Percentiles rank a stretch among this genome's conserved stretches.
Evolutionary conservation across 2,888 invertebrate species (phyloP).

Genomic region (Trichacis sp.): DNA sequence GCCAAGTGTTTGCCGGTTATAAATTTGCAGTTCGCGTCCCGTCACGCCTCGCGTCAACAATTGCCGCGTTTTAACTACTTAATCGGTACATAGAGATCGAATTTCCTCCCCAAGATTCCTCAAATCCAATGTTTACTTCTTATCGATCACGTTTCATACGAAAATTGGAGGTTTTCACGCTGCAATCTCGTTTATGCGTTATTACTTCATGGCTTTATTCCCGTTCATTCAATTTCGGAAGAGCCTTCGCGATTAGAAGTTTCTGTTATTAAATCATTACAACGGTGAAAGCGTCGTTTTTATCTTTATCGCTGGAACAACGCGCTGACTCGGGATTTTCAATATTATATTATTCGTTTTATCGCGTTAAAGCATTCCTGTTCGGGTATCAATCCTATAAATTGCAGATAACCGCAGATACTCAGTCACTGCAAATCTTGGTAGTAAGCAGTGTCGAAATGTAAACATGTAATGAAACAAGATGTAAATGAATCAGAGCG

Average conservation of each 20-base stretch:
- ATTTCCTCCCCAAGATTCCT: not conserved
- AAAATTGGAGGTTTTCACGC: not conserved
- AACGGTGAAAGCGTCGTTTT: not conserved
- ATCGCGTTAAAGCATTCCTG: too few species aligned
- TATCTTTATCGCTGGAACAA: too few species aligned
- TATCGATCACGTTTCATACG: constrained; percentile 4
- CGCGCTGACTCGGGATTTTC: too few species aligned
- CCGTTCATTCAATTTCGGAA: not conserved
- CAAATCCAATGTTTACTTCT: constrained; percentile 1
- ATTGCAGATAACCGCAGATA: too few species aligned
- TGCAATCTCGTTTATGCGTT: not conserved
- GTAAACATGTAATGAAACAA: not conserved
- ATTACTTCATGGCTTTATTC: not conserved
- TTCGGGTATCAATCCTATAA: too few species aligned
- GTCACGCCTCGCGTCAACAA: constrained; percentile 2
- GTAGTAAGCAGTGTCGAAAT: not conserved
- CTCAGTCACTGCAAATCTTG: too few species aligned
- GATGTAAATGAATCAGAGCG: not conserved
- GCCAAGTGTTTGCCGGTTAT: not conserved
- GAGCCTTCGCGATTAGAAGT: not conserved
- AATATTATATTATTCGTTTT: too few species aligned
- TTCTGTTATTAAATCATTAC: not conserved
- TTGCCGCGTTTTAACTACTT: not conserved
- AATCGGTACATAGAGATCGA: not conserved
- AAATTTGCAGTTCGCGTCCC: constrained; percentile 1